phyloP scores from a whole-genome alignment of 2,113 vertebrate genomes.

The Rhagologus leucostigma region DNA sequence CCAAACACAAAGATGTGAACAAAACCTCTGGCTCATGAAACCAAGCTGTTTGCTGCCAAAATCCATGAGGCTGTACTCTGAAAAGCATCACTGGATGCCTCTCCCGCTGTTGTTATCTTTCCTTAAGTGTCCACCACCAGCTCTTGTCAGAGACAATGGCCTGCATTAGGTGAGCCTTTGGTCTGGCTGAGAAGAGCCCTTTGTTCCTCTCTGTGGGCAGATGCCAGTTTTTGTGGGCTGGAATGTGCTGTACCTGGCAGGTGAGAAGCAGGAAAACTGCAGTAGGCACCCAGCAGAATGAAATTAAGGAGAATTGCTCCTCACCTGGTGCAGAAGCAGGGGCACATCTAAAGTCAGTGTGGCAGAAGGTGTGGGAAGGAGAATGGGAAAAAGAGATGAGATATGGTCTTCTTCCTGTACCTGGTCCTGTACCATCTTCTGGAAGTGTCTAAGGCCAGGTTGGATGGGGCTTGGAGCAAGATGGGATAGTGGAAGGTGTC shows the following conservation, averaged over 20 bases:
- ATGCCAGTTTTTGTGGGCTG: background rate
- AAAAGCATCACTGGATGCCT: background rate
- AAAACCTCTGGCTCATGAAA: background rate
- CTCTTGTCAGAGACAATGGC: background rate
- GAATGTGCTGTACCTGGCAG: background rate
- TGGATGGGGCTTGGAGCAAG: background rate
- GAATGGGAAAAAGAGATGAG: background rate
- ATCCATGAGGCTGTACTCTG: background rate
- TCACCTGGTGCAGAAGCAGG: background rate
- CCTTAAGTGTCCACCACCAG: background rate
- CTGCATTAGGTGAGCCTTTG: background rate
- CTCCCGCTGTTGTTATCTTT: background rate
- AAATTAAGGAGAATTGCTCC: background rate
- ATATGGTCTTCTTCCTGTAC: background rate
- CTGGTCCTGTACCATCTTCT: background rate
- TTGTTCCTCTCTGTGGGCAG: background rate
- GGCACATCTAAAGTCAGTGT: background rate
- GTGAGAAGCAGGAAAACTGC: background rate
- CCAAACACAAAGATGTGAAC: background rate
- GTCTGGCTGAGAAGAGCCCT: background rate
- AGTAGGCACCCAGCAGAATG: background rate
- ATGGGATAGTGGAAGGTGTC: background rate
- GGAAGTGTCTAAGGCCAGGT: background rate
- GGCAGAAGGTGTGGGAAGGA: background rate
- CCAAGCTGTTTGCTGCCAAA: conserved; percentile 4